Evolutionary conservation across 2,888 invertebrate genomes (phyloP), one percentile per base, ranked within the genome.

Genomic region (Himalopsyche tibetana): DNA sequence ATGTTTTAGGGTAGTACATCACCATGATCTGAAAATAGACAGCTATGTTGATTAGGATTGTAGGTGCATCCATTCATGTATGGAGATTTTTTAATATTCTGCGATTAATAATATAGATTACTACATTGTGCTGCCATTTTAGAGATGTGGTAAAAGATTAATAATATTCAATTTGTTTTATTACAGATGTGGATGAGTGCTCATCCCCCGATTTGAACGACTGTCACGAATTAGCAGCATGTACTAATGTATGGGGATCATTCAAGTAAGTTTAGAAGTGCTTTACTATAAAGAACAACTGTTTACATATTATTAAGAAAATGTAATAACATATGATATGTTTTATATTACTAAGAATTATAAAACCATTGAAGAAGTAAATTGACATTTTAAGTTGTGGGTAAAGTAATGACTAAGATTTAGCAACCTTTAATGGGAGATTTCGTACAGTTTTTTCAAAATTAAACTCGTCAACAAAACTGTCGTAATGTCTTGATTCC

Each of bases 191-290:
- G 89, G 97, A 98, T 90, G 98, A 98, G 91, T 98, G 98, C 89
- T 94, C 96, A 0, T 95, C 96, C 0, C 91, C 95, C 0, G 97
- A 97, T 17, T 91, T 97, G 55, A 97, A 98, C 90, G 98, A 98
- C 90, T 98, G 98, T 88, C 96, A 98, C 90, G 92, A 94, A 9
- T 93, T 96, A 28, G 97, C 98, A 0, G 93, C 91, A 0, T 98
- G 98, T 90, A 94, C 94, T 74, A 98, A 98, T 90, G 94, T 95
- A 4, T 98, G 97, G 94, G 98, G 98, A 8, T 96, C 96, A 19
- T 97, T 96, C 90, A 95, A 94, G 91, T 93, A 83, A 89, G 89
- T 89, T 9, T 19, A 82, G 19, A 19, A 28, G 2, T 19, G 4
- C 9, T 12, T 19, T 19, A 74, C 4, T 63, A 9, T 12, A n/a